Conservation (phyloP, 2,888 invertebrate genomes). For the Cryptus viduatorius region DNA sequence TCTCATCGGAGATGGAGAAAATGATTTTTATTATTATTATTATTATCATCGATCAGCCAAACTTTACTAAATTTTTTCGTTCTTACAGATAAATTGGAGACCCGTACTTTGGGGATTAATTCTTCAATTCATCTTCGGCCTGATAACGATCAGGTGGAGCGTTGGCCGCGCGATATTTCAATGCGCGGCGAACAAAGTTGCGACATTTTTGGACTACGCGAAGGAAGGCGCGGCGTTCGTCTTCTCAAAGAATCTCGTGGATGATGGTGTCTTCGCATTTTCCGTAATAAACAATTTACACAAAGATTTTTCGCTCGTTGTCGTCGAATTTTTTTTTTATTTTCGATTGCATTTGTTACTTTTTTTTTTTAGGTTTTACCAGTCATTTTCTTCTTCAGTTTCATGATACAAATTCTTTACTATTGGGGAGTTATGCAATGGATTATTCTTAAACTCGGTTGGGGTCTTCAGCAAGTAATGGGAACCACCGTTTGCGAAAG, state of each 20-base stretch:
- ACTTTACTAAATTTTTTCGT: slow-evolving; percentile 59
- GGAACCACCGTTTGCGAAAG: slow-evolving; percentile 98
- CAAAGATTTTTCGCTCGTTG: slow-evolving; percentile 2
- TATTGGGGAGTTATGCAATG: slow-evolving; percentile 96
- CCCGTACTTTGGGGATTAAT: slow-evolving; percentile 92
- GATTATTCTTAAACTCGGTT: slow-evolving; percentile 92
- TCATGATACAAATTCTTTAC: slow-evolving; percentile 95
- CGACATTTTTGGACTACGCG: slow-evolving; percentile 92
- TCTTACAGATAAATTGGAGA: slow-evolving; percentile 90
- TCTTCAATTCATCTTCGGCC: slow-evolving; percentile 93
- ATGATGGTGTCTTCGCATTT: slow-evolving; percentile 92
- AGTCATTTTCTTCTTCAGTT: slow-evolving; percentile 97
- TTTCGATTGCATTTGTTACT: slow-evolving; percentile 21
- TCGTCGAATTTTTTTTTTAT: slow-evolving; percentile 11
- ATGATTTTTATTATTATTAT: too few relatives aligned
- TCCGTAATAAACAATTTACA: slow-evolving; percentile 86
- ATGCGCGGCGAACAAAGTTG: slow-evolving; percentile 90
- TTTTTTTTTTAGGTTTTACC: slow-evolving; percentile 89
- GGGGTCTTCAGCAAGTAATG: slow-evolving; percentile 89
- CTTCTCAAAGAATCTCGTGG: slow-evolving; percentile 90
- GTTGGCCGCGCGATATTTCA: slow-evolving; percentile 90
- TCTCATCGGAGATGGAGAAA: too few relatives aligned
- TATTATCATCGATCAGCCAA: too few relatives aligned
- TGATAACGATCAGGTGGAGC: slow-evolving; percentile 94
- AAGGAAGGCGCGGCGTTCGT: slow-evolving; percentile 93